Base-by-base conservation (phyloP, 2,113 vertebrate genomes). In the Chlamydotis undulata region DNA sequence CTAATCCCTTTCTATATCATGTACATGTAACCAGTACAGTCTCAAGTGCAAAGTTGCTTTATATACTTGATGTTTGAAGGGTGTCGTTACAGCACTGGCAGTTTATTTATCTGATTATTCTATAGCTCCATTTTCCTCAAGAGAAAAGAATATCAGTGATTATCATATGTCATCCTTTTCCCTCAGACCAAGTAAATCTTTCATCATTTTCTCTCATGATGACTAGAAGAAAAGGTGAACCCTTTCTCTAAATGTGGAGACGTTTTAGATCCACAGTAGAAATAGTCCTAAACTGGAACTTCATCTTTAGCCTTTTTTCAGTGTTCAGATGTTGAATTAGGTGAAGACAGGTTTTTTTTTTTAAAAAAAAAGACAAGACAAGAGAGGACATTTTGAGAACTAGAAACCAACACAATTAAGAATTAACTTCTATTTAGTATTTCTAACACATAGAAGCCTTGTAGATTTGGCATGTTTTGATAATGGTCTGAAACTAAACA, bases 241-340 rank as follows among this genome's bases (percentile, higher is more conserved):
- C 9, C 47, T 87, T 43, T 43, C 41, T 43, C 41, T 43, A 43
- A 49, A 22, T 65, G 37, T 19, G 13, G 15, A 16, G 47, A 33
- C 5, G 14, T 70, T 79, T 74, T 77, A 64, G 37, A 28, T 65
- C 14, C 4, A 17, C 0, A 1, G 11, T 59, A 73, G 29, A 63
- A 10, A 4, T 19, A 39, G 33, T 19, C 45, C 57, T 75, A 39
- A 85, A 59, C 12, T 56, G 53, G 16, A 63, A 37, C 37, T 77
- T 71, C 6, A 41, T 7, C 33, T 92, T 82, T 68, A 33, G 33
- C 12, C 21, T 56, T 77, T 57, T 13, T 53, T 78, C 9, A 55
- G 9, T 67, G 18, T 8, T 53, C 5, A 10, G n/a, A 52, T 23
- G 33, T 15, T 2, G 0, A 26, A 7, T 60, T 56, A 52, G 5